These are phyloP conservation scores for Petrocephalus zakoni DNA, from an alignment of 2,113 vertebrate genomes.

Conservation along the genomic window DNA sequence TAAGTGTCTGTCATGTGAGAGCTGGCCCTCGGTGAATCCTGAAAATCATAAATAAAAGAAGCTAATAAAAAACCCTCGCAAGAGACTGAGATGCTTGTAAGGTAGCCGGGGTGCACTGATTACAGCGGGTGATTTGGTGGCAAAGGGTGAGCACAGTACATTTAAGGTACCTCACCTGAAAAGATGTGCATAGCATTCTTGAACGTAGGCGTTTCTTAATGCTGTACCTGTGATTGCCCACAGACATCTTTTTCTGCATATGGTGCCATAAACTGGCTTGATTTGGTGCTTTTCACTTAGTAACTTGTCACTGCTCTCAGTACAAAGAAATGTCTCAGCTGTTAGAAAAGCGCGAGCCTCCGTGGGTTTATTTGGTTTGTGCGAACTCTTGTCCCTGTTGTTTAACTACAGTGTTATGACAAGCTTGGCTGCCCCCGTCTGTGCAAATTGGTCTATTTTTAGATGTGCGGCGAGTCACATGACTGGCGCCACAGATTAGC, in stretches of 20 bases:
- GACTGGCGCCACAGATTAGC: neutral
- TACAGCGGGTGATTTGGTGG: neutral
- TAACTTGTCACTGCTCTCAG: neutral
- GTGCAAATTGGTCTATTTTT: conserved; percentile 5
- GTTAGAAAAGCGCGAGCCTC: neutral
- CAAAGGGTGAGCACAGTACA: neutral
- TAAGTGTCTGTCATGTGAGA: neutral
- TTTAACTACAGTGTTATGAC: neutral
- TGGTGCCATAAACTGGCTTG: neutral
- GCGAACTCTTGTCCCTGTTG: neutral
- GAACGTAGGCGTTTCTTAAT: neutral
- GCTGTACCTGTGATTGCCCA: neutral
- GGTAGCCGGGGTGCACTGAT: neutral
- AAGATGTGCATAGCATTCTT: neutral
- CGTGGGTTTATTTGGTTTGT: neutral
- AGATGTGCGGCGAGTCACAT: neutral
- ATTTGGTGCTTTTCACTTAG: neutral
- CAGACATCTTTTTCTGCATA: neutral
- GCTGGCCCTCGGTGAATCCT: neutral
- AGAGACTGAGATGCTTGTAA: neutral
- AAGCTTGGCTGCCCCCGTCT: neutral
- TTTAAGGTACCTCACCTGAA: neutral
- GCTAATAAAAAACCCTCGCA: neutral
- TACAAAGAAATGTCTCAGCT: neutral
- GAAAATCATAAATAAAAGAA: neutral